A percentile compares a stretch with the other conserved stretches of the same genome.
These are phyloP conservation scores for Mimas tiliae DNA, from an alignment of 2,888 invertebrate species.

Conservation along the genomic window DNA sequence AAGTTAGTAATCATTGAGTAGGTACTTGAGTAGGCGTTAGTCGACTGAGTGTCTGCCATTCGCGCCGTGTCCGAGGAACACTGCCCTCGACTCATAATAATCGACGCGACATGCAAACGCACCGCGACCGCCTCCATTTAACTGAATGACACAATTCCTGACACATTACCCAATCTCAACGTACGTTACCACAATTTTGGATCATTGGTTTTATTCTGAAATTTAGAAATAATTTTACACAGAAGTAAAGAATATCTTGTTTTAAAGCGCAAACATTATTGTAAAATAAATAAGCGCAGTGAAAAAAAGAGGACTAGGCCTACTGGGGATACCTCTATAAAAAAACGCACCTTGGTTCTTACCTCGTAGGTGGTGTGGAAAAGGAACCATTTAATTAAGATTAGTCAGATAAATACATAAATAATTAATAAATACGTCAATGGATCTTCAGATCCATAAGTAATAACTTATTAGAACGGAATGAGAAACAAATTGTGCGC, in stretches of 20 bases:
- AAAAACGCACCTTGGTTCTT: slow-evolving; percentile 81
- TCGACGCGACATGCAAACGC: slow-evolving; percentile 71
- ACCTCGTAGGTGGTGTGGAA: slow-evolving; percentile 82
- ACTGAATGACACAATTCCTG: slow-evolving; percentile 80
- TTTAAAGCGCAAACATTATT: not conserved
- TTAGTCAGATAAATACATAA: not conserved
- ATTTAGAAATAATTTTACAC: slow-evolving; percentile 39
- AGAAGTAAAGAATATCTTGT: not conserved
- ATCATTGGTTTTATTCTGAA: slow-evolving; percentile 42
- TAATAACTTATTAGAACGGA: too few species aligned
- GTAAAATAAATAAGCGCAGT: not conserved
- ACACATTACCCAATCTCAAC: slow-evolving; percentile 74
- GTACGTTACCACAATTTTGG: slow-evolving; percentile 64
- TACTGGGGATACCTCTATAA: slow-evolving; percentile 82
- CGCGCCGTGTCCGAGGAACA: slow-evolving; percentile 56
- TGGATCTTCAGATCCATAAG: too few species aligned
- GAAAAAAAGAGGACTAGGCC: slow-evolving; percentile 75
- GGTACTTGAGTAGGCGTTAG: slow-evolving; percentile 58
- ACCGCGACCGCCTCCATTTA: slow-evolving; percentile 76
- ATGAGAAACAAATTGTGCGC: too few species aligned
- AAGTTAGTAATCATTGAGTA: slow-evolving; percentile 38
- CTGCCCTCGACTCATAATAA: slow-evolving; percentile 69
- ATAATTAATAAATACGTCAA: too few species aligned
- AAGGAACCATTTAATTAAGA: slow-evolving; percentile 52
- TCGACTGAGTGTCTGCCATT: slow-evolving; percentile 65